Base-by-base conservation (phyloP, 37 sponge, comb jelly and placozoan species). In the Halisarca cf. caerulea region DNA sequence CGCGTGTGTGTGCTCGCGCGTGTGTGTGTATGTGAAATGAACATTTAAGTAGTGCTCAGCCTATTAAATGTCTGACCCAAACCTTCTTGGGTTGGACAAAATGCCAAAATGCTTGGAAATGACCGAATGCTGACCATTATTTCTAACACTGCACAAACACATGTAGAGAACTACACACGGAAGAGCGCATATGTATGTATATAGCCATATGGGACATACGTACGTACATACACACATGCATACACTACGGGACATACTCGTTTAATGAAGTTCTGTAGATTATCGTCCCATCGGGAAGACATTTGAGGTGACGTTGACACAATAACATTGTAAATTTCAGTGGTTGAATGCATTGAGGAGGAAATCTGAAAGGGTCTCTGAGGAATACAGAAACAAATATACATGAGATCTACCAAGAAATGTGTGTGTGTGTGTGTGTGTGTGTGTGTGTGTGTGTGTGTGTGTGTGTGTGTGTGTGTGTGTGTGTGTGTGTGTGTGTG, bases 351-450 rank as follows among this genome's bases (percentile, higher is more conserved):
- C 86, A 88, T 91, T 43, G 61, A 33, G 27, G 73, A 58, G 21
- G 88, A 81, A 3, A 91, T 77, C 45, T 35, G 34, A 42, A 85
- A 91, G 30, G 92, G 92, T 20, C 92, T 59, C 84, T 88, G 84
- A 30, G 54, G 70, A 53, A 27, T 38, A n/a, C n/a, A n/a, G n/a
- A n/a, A n/a, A n/a, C n/a, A n/a, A n/a, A n/a, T n/a, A n/a, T n/a
- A n/a, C n/a, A n/a, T n/a, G 11, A 11, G 51, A 47, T 47, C 51
- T 11, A 47, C 11, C n/a, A n/a, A n/a, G 11, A 47, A 11, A 11
- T 47, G 11, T 11, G 11, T 47, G 6, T 47, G 37, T 45, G 78
- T 77, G 41, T 41, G 78, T 45, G 47, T 39, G 78, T 37, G 37
- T 68, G 69, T 27, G 30, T 27, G 30, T 27, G 35, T 68, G 69